phyloP scores from a whole-genome alignment of 1,140 invertebrate genomes.

The Pseudomyrmex cubaensis region DNA sequence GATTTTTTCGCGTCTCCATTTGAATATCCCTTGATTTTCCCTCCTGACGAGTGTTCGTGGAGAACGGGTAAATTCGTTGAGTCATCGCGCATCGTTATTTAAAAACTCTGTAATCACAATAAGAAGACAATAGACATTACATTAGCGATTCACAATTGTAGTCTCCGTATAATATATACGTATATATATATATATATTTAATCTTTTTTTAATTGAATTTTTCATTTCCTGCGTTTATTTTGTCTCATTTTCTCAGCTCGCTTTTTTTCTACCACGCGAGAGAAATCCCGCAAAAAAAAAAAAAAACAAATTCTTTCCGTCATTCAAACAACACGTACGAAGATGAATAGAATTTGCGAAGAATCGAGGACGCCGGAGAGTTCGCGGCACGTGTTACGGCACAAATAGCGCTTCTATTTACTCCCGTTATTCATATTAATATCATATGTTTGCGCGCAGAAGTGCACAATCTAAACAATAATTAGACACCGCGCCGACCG shows the following conservation, averaged over 20 bases:
- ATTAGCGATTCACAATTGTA: not conserved
- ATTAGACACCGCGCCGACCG: constrained; percentile 57
- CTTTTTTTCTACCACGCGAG: not conserved
- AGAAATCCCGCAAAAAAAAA: not conserved
- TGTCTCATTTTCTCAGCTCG: not conserved
- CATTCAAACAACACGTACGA: not conserved
- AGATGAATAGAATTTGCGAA: not conserved
- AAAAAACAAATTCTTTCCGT: not conserved
- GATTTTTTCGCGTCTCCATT: constrained; percentile 82
- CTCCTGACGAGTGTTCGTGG: constrained; percentile 81
- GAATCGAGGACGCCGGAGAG: constrained; percentile 10
- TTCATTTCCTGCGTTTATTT: not conserved
- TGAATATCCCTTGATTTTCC: constrained; percentile 77
- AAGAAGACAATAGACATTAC: not conserved
- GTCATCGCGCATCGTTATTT: constrained; percentile 85
- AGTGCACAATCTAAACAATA: constrained; percentile 65
- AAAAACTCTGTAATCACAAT: constrained; percentile 80
- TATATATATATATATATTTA: not conserved
- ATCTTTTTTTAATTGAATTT: not conserved
- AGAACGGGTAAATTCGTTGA: constrained; percentile 84
- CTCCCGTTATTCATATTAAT: constrained; percentile 60
- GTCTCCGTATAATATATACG: too few species aligned
- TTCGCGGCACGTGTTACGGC: constrained; percentile 3
- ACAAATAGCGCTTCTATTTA: constrained; percentile 62
- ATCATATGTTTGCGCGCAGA: constrained; percentile 67